Evolutionary conservation across 1,140 invertebrate species (phyloP).

Genomic region (Zelostemma sp.): DNA sequence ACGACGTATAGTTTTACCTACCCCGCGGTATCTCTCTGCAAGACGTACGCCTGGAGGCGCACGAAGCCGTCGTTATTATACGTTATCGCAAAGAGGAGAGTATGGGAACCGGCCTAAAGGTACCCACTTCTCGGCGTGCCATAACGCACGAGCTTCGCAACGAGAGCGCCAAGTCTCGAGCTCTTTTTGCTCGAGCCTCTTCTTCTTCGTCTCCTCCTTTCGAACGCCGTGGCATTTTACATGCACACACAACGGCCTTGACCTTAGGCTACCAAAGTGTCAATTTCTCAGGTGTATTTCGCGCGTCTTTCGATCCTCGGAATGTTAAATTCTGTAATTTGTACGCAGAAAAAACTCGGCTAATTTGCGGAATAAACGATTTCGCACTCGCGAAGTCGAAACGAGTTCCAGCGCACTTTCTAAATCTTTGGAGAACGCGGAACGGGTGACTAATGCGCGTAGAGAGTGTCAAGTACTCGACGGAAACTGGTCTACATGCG

Average conservation of each 20-base stretch:
- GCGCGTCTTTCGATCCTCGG: no score
- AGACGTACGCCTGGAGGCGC: conserved; percentile 45
- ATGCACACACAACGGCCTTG: conserved; percentile 25
- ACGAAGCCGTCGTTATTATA: conserved; percentile 51
- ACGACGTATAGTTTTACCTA: conserved; percentile 44
- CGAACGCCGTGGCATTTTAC: conserved; percentile 13
- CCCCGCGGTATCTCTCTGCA: conserved; percentile 49
- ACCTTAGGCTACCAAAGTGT: no score
- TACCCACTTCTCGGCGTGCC: conserved; percentile 53
- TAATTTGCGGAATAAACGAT: not conserved
- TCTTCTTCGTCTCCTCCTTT: conserved; percentile 19
- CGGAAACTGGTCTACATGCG: conserved; percentile 25
- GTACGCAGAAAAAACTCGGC: no score
- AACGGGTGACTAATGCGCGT: conserved; percentile 22
- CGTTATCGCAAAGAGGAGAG: conserved; percentile 55
- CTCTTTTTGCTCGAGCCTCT: conserved; percentile 31
- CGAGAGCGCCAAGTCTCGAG: conserved; percentile 28
- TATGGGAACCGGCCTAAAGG: conserved; percentile 65
- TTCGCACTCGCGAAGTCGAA: conserved; percentile 28
- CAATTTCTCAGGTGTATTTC: no score
- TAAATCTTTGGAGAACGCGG: conserved; percentile 28
- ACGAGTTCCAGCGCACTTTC: conserved; percentile 30
- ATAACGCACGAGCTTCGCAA: conserved; percentile 58
- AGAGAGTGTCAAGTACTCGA: conserved; percentile 26
- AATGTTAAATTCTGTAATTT: no score